phyloP scores from a whole-genome alignment of 2,888 invertebrate species.

The Andrena bucephala region DNA sequence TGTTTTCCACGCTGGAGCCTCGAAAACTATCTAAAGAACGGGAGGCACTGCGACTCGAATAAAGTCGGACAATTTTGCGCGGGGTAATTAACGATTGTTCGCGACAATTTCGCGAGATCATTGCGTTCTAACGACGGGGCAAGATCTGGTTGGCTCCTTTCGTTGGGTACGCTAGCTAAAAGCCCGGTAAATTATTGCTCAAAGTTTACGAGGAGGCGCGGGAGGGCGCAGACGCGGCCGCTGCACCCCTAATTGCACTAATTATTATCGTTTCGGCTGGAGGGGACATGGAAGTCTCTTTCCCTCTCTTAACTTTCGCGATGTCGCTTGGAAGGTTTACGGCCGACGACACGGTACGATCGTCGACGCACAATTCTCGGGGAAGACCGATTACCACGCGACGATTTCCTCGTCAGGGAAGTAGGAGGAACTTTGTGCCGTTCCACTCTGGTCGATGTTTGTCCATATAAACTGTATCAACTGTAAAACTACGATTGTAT shows the following conservation, averaged over 20 bases:
- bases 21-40: neutral
- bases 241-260: conserved; percentile 72
- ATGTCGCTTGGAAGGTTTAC: conserved; percentile 68
- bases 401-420: conserved; percentile 47
- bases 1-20: neutral
- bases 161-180: conserved; percentile 59
- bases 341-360: conserved; percentile 68
- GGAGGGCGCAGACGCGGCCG: conserved; percentile 53
- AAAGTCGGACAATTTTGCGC: conserved; percentile 14
- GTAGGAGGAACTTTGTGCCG: neutral
- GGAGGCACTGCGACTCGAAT: neutral
- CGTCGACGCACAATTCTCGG: conserved; percentile 35
- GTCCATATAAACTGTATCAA: neutral
- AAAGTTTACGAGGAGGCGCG: conserved; percentile 67
- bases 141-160: conserved; percentile 41
- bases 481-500: neutral
- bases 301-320: conserved; percentile 53
- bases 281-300: conserved; percentile 44
- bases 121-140: conserved; percentile 33
- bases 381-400: conserved; percentile 45
- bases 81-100: conserved; percentile 41
- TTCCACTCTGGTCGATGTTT: conserved; percentile 1
- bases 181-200: conserved; percentile 72
- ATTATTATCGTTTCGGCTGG: conserved; percentile 77
- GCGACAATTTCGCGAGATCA: conserved; percentile 31